Percentiles rank a stretch among this genome's conserved stretches.
These are phyloP conservation scores for Chaunax sp. DNA, from an alignment of 2,797 vertebrate species.

Conservation along the genomic window DNA sequence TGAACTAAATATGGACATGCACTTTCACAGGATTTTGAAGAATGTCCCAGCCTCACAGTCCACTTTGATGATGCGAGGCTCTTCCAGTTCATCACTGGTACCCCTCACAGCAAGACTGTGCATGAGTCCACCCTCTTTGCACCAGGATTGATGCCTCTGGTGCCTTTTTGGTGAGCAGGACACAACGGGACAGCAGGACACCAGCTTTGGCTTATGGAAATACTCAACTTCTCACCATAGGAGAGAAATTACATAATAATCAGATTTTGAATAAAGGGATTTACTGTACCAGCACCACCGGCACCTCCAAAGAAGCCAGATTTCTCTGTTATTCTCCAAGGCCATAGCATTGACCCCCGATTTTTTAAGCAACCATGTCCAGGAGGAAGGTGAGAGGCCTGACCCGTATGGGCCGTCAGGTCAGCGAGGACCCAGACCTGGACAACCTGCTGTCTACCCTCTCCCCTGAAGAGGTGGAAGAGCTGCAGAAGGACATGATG, in stretches of 20 bases:
- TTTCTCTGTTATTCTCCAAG: not conserved
- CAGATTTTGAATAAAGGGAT: conserved; percentile 31
- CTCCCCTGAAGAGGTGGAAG: conserved; percentile 95
- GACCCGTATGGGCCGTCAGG: conserved; percentile 93
- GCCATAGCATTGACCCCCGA: conserved; percentile 9
- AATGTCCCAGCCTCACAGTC: conserved; percentile 95
- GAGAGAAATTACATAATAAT: conserved; percentile 17
- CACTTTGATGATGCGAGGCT: conserved; percentile 83
- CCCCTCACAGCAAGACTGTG: conserved; percentile 54
- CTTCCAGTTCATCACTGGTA: conserved; percentile 76
- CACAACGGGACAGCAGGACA: conserved; percentile 51
- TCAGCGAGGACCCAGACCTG: conserved; percentile 97
- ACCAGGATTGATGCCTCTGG: conserved; percentile 65
- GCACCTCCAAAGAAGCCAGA: conserved; percentile 1
- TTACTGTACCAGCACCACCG: conserved; percentile 8
- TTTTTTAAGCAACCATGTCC: conserved; percentile 83
- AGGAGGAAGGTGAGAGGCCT: conserved; percentile 85
- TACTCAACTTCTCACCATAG: conserved; percentile 25
- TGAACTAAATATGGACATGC: conserved; percentile 98
- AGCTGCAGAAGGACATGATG: conserved; percentile 92
- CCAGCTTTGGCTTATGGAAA: conserved; percentile 41
- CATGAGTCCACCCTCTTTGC: conserved; percentile 64
- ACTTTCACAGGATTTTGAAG: conserved; percentile 94
- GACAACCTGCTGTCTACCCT: conserved; percentile 95
- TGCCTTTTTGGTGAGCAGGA: conserved; percentile 63